Conservation (phyloP, 37 sponge, comb jelly and placozoan species). For the Oopsacas minuta region DNA sequence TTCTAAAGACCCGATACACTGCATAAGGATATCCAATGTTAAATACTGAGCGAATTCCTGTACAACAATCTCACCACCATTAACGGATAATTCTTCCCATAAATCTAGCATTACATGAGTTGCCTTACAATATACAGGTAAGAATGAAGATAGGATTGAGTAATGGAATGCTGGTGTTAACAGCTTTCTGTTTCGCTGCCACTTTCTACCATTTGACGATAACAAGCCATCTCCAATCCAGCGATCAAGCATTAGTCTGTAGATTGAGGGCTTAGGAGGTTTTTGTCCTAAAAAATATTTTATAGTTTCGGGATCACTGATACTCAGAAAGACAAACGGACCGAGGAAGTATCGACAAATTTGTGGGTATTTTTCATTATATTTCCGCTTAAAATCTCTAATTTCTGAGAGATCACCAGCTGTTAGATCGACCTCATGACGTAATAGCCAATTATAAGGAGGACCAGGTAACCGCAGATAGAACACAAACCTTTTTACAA, state of each 20-base stretch:
- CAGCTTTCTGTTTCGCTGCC: conserved; percentile 17
- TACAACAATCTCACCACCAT: neutral
- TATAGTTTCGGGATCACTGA: neutral
- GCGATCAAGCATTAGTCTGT: neutral
- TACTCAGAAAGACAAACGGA: neutral
- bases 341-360: neutral
- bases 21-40: conserved; percentile 19
- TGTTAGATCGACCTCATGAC: neutral
- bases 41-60: conserved; percentile 19
- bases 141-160: conserved; percentile 21
- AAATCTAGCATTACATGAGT: neutral
- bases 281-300: neutral
- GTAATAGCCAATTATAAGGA: neutral
- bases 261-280: neutral
- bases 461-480: neutral
- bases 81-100: neutral
- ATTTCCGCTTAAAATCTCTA: neutral
- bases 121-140: neutral
- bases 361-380: neutral
- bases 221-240: conserved; percentile 25
- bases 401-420: neutral
- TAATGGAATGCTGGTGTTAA: conserved; percentile 33
- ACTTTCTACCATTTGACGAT: conserved; percentile 18
- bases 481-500: neutral
- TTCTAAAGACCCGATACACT: neutral